phyloP scores from a whole-genome alignment of 2,797 vertebrate species.

The Leucoraja ocellata region DNA sequence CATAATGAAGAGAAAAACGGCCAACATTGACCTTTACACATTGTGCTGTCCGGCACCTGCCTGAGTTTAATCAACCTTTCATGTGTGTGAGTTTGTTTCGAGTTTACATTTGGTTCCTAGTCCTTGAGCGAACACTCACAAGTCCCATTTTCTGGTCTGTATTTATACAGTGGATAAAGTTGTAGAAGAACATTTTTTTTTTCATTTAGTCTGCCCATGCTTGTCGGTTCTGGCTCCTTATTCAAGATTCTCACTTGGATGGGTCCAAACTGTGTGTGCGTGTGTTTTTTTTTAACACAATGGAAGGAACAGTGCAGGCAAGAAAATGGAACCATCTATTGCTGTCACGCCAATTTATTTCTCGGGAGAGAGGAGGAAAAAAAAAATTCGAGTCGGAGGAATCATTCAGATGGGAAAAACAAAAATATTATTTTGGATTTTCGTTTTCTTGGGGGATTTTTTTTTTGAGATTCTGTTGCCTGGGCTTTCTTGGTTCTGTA shows the following conservation, averaged over 20 bases:
- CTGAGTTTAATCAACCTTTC: conserved; percentile 42
- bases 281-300: background rate
- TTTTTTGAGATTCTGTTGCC: conserved; percentile 41
- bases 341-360: conserved; percentile 45
- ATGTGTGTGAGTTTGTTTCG: conserved; percentile 48
- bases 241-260: background rate
- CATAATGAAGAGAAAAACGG: conserved; percentile 48
- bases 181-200: background rate
- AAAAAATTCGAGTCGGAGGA: background rate
- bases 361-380: background rate
- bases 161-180: conserved; percentile 39
- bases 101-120: conserved; percentile 42
- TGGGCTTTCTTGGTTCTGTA: conserved; percentile 52
- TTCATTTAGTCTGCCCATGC: background rate
- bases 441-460: conserved; percentile 59
- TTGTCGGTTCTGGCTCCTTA: background rate
- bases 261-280: background rate
- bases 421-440: conserved; percentile 58
- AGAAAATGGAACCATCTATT: conserved; percentile 66
- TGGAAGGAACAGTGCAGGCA: conserved; percentile 46
- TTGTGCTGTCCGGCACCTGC: conserved; percentile 23
- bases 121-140: conserved; percentile 43
- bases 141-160: conserved; percentile 69
- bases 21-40: conserved; percentile 57
- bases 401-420: conserved; percentile 62